Evolutionary conservation across 2,888 invertebrate genomes (phyloP), one percentile per base, ranked within the genome.

Genomic region (Caenorhabditis imperialis): DNA sequence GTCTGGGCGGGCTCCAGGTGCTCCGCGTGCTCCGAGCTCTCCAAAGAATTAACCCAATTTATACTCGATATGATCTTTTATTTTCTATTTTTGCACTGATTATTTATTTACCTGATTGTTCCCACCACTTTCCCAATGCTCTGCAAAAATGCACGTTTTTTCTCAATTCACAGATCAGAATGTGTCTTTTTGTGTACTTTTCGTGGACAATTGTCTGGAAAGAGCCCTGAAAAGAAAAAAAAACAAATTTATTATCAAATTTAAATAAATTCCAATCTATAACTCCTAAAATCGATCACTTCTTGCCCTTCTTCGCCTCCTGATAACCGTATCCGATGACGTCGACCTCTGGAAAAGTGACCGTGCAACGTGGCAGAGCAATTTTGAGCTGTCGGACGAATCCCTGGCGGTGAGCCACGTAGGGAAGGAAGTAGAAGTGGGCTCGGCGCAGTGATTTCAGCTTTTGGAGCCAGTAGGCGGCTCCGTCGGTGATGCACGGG

Each of bases 401-500:
- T 42, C 80, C 79, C 16, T 81, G 71, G 10, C 85, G 75, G 48
- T 85, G 82, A 8, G 75, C 37, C 22, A 84, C 83, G 50, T 82
- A 83, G 8, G 86, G 85, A 12, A 86, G 75, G 58, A 85, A 86
- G 72, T 86, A 86, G 67, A 86, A 80, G 60, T 86, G 86, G 0
- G 82, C 82, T 33, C 65, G 33, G 22, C 44, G 60, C 7, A 86
- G 70, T 1, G 72, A 62, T 42, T 78, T 77, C 71, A 86, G 18
- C 54, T 81, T 78, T 38, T 65, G 53, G 16, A 86, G 63, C 83
- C 83, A 81, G 51, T 81, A 83, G 35, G 79, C 81, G 20, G 82
- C 73, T 18, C 77, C 79, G 51, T 86, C 86, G 5, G 85, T 77
- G 3, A 86, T 16, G 42, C 70, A 76, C 7, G 85, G 84, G 50